Percentiles rank a stretch among this genome's conserved stretches.
These are phyloP conservation scores for Tetragonula carbonaria DNA, from an alignment of 2,888 invertebrate species.

Conservation along the genomic window DNA sequence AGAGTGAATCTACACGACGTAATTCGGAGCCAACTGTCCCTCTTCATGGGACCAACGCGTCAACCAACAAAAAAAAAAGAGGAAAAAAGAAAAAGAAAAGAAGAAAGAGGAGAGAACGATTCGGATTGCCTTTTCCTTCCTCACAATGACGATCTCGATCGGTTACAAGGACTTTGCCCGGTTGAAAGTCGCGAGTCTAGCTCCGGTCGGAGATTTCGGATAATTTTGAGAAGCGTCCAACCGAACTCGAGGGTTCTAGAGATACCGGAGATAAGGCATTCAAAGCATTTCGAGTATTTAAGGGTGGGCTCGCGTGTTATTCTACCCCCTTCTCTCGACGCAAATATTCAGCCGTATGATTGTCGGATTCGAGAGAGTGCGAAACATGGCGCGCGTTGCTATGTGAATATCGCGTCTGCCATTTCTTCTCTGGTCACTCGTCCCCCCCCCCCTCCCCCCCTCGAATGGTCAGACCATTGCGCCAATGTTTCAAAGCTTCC, in stretches of 20 bases:
- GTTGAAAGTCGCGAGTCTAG: conserved; percentile 54
- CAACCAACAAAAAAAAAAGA: conserved; percentile 33
- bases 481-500: neutral
- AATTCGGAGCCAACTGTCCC: conserved; percentile 54
- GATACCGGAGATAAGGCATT: conserved; percentile 82
- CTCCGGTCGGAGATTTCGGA: conserved; percentile 77
- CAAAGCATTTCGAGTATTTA: conserved; percentile 81
- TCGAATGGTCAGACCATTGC: neutral
- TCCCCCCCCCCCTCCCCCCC: neutral
- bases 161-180: conserved; percentile 78
- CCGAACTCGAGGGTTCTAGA: conserved; percentile 82
- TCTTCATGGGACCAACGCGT: conserved; percentile 30
- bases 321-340: conserved; percentile 47
- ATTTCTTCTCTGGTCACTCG: conserved; percentile 31
- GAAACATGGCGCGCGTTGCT: conserved; percentile 50
- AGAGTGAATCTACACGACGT: conserved; percentile 62
- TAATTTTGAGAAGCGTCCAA: conserved; percentile 82
- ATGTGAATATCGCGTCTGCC: conserved; percentile 21
- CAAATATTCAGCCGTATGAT: conserved; percentile 49
- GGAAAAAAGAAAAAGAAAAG: neutral
- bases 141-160: conserved; percentile 79
- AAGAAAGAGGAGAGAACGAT: conserved; percentile 9
- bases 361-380: conserved; percentile 36
- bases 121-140: conserved; percentile 25
- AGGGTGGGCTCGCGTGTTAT: conserved; percentile 74